Evolutionary conservation across 2,113 vertebrate genomes (phyloP).

Genomic region (Oncorhynchus keta): DNA sequence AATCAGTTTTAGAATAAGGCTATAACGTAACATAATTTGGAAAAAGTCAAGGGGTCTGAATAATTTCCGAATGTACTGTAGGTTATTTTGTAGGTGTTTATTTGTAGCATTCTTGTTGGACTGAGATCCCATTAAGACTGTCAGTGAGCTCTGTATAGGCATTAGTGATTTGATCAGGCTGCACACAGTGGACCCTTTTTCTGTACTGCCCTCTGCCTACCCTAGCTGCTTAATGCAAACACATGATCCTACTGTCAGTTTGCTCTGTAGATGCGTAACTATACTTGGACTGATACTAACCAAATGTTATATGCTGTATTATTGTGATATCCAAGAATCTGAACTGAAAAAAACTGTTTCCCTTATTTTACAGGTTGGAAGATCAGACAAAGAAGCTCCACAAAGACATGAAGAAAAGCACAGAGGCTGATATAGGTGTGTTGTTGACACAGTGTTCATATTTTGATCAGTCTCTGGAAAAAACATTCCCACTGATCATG

Average conservation of each 20-base stretch:
- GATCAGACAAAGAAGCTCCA: slow-evolving; percentile 98
- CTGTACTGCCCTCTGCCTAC: not conserved
- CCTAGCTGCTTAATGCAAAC: not conserved
- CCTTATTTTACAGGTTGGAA: slow-evolving; percentile 82
- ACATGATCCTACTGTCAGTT: not conserved
- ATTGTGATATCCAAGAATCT: not conserved
- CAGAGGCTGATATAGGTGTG: slow-evolving; percentile 94
- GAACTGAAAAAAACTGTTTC: slow-evolving; percentile 22
- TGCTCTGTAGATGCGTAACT: too few relatives aligned
- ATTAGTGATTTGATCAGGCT: not conserved
- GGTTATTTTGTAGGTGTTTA: slow-evolving; percentile 29
- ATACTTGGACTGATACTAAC: too few relatives aligned
- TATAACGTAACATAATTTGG: too few relatives aligned
- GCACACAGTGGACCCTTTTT: not conserved
- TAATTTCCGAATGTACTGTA: not conserved
- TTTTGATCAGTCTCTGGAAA: not conserved
- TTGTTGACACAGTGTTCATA: slow-evolving; percentile 35
- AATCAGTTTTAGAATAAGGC: too few relatives aligned
- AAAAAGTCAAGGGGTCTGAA: too few relatives aligned
- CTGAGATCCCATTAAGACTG: slow-evolving; percentile 13
- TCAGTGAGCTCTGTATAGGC: not conserved
- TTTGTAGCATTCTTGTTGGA: not conserved
- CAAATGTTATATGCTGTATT: not conserved
- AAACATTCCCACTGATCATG: not conserved
- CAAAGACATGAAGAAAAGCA: slow-evolving; percentile 99